Base-by-base conservation (phyloP, 2,797 vertebrate species). In the Hippoglossus hippoglossus region DNA sequence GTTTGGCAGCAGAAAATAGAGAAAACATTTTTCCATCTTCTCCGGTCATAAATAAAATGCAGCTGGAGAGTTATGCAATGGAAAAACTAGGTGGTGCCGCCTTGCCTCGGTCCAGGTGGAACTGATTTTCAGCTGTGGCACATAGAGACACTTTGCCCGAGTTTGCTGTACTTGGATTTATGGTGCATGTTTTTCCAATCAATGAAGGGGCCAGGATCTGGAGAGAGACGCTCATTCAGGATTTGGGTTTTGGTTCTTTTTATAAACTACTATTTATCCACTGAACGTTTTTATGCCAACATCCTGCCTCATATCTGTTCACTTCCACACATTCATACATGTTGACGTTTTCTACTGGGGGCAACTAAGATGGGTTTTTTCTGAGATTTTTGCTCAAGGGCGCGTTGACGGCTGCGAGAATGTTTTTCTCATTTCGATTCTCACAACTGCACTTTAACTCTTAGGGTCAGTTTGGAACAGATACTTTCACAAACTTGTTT, bases 61-160 rank as follows among this genome's bases (percentile, higher is more conserved):
- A 83, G 73, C 66, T 85, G 81, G 53, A 61, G 63, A 69, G 11
- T 85, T 86, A 49, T 82, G 88, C 77, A 86, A 86, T 90, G 84
- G 88, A 89, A 91, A 88, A 87, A 73, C 46, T 61, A 72, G 84
- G 59, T 54, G 57, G 82, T 56, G 24, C 68, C 0, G 12, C 73
- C 54, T 63, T 6, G 25, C 69, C 59, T 73, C 44, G 7, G 65
- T 62, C 64, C 90, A 90, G 89, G 89, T 92, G 89, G 85, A 75
- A 82, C 34, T 73, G 79, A 92, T 86, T 90, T 82, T 73, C 53
- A 78, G 58, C 67, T 56, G 52, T 63, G 67, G 74, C 79, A 73
- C 24, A 74, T 77, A 71, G 26, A 75, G 56, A 70, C 24, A 21
- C 49, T 52, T 67, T 78, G 60, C 63, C 77, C 57, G 61, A 73